phyloP scores from a whole-genome alignment of 2,113 vertebrate species.

The Gorsachius goisagi region DNA sequence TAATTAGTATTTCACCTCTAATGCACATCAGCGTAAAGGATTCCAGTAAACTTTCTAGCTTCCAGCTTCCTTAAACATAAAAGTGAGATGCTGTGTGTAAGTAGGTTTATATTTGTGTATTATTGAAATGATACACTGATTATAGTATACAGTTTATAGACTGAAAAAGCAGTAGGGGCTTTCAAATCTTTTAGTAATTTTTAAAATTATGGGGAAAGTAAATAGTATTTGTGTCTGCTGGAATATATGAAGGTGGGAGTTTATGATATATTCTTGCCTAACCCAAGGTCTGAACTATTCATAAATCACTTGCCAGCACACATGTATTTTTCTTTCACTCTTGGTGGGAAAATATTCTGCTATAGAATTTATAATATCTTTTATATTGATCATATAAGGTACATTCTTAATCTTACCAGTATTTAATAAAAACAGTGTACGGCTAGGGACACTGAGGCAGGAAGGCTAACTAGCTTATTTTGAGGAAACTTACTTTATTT shows the following conservation, averaged over 20 bases:
- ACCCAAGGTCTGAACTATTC: background rate
- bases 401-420: background rate
- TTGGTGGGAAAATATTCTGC: background rate
- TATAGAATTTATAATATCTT: background rate
- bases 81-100: background rate
- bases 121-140: background rate
- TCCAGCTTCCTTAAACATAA: background rate
- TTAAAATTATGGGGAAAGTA: background rate
- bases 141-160: background rate
- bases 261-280: background rate
- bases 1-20: background rate
- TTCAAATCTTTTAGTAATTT: background rate
- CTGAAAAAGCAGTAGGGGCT: background rate
- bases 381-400: background rate
- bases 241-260: background rate
- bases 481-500: background rate
- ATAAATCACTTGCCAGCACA: background rate
- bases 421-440: background rate
- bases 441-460: background rate
- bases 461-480: background rate
- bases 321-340: background rate
- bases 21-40: background rate
- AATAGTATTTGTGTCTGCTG: background rate
- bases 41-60: background rate
- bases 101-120: background rate